A percentile compares a stretch with the other conserved stretches of the same genome.
Conservation (phyloP, 1,140 invertebrate genomes). For the Drosophila yakuba region DNA sequence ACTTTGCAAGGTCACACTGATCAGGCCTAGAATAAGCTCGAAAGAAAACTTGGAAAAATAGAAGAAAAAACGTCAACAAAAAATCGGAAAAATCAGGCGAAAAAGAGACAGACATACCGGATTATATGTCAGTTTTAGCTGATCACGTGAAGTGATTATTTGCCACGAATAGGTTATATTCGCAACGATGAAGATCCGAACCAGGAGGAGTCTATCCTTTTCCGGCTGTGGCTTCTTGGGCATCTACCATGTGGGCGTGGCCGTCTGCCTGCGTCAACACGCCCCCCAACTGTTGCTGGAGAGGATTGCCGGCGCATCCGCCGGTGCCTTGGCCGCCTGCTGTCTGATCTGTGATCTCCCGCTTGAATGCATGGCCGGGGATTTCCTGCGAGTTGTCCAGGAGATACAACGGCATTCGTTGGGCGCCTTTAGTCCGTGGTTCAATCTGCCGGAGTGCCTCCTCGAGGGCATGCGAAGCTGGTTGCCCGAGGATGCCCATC, state of each 20-base stretch:
- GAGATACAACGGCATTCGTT: constrained; percentile 94
- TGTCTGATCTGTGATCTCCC: constrained; percentile 96
- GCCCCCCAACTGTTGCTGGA: constrained; percentile 96
- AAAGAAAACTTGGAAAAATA: constrained; percentile 25
- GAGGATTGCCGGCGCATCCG: constrained; percentile 97
- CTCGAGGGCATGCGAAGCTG: constrained; percentile 92
- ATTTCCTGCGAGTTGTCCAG: constrained; percentile 92
- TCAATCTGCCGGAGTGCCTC: constrained; percentile 95
- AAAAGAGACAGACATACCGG: constrained; percentile 4
- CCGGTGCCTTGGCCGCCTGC: constrained; percentile 97
- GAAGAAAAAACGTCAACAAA: constrained; percentile 8
- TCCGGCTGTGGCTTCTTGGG: constrained; percentile 99
- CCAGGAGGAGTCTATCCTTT: constrained; percentile 94
- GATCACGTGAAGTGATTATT: neutral
- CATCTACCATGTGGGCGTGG: constrained; percentile 99
- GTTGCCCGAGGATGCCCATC: constrained; percentile 97
- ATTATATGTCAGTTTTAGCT: neutral
- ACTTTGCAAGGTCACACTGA: constrained; percentile 4
- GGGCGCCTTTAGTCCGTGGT: constrained; percentile 97
- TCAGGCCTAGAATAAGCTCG: constrained; percentile 11
- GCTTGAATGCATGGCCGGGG: constrained; percentile 95
- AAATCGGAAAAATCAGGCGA: neutral
- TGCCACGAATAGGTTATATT: neutral
- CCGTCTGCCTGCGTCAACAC: constrained; percentile 97
- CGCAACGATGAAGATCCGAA: neutral